Conservation (phyloP, 2,888 invertebrate species). For the Netelia melanura region DNA sequence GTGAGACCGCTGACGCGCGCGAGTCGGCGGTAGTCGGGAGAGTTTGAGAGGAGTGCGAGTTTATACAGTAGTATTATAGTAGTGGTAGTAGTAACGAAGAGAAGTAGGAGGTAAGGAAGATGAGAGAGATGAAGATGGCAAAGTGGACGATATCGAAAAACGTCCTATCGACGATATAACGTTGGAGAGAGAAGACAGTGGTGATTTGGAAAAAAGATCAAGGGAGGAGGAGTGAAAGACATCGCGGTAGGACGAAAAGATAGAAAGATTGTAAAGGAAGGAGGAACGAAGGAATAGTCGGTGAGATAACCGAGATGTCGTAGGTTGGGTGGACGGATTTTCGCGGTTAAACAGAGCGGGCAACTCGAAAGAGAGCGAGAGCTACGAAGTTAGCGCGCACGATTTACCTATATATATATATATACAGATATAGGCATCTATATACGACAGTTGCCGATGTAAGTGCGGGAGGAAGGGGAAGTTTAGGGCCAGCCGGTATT, state of each 20-base stretch:
- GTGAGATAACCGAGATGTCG: conserved; percentile 54
- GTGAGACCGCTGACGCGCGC: conserved; percentile 73
- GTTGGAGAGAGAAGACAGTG: background rate
- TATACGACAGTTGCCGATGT: conserved; percentile 51
- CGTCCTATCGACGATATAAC: conserved; percentile 28
- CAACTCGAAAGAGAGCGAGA: conserved; percentile 24
- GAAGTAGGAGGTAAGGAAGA: conserved; percentile 51
- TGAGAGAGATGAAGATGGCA: conserved; percentile 49
- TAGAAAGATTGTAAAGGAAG: background rate
- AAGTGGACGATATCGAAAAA: conserved; percentile 34
- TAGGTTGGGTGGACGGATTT: conserved; percentile 30
- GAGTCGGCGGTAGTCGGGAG: conserved; percentile 72
- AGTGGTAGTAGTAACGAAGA: conserved; percentile 12
- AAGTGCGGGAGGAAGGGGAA: conserved; percentile 45
- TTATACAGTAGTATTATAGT: conserved; percentile 41
- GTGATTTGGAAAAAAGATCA: conserved; percentile 1
- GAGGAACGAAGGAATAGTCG: conserved; percentile 23
- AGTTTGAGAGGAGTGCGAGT: conserved; percentile 63
- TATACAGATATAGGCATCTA: background rate
- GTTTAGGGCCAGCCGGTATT: conserved; percentile 32
- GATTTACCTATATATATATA: conserved; percentile 46
- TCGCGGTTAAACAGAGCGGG: conserved; percentile 32
- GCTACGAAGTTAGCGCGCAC: conserved; percentile 58
- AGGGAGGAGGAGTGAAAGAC: background rate
- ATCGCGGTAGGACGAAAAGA: background rate